A percentile compares a stretch with the other conserved stretches of the same genome.
These are phyloP conservation scores for Pelobates cultripes DNA, from an alignment of 2,797 vertebrate genomes.

Conservation along the genomic window DNA sequence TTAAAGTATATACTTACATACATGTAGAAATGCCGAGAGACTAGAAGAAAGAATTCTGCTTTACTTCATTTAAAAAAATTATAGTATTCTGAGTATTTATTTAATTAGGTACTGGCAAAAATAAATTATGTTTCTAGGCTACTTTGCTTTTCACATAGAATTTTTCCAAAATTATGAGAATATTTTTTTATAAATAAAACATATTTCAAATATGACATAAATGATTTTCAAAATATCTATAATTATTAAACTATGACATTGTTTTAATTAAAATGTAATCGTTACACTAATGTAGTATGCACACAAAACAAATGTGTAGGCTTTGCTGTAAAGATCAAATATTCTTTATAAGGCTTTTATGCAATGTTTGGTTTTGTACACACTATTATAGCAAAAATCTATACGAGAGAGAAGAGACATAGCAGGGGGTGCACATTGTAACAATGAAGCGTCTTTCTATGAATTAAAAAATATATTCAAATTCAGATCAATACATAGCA, in stretches of 20 bases:
- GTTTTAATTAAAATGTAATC: neutral
- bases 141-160: conserved; percentile 7
- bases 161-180: neutral
- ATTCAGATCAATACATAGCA: neutral
- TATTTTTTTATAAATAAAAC: neutral
- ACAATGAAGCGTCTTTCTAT: neutral
- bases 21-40: too few relatives aligned
- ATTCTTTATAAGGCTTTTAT: neutral
- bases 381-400: neutral
- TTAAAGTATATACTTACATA: too few relatives aligned
- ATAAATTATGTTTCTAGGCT: neutral
- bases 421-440: neutral
- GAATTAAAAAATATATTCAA: neutral
- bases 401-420: neutral
- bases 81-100: too few relatives aligned
- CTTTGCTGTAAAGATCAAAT: conserved; percentile 15
- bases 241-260: neutral
- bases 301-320: neutral
- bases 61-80: too few relatives aligned
- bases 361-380: neutral
- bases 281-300: neutral
- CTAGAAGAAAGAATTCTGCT: too few relatives aligned
- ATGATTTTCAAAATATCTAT: conserved; percentile 4
- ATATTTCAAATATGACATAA: neutral
- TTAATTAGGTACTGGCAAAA: conserved; percentile 2